Conservation (phyloP, 2,888 invertebrate genomes). For the Epinotia ramella region DNA sequence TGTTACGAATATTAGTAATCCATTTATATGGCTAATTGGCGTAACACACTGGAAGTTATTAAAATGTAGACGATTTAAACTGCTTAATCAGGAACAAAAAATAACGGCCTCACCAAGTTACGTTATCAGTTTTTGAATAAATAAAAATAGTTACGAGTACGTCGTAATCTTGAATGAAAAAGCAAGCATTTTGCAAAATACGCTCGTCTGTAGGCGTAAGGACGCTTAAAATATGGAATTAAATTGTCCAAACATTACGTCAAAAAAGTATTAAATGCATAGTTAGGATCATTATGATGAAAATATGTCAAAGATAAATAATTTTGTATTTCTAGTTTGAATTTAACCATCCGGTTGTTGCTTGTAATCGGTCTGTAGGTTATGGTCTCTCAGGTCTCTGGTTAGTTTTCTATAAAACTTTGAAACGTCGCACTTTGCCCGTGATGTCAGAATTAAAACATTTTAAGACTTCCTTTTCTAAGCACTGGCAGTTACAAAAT, state of each 20-base stretch:
- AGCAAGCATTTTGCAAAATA: no score
- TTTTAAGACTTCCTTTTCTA: background rate
- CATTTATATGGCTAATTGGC: no score
- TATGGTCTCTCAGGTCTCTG: background rate
- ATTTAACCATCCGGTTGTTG: background rate
- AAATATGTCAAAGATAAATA: background rate
- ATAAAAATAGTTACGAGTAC: no score
- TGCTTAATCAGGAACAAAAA: no score
- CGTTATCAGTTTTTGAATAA: no score
- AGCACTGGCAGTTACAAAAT: background rate
- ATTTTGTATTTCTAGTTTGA: background rate
- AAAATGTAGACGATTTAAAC: no score
- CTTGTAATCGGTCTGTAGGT: background rate
- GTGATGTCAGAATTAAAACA: background rate
- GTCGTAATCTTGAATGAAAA: no score
- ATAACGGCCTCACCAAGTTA: no score
- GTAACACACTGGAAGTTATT: no score
- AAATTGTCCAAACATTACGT: background rate
- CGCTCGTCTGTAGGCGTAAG: no score
- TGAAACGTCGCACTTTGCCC: slow-evolving; percentile 1
- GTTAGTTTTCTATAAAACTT: background rate
- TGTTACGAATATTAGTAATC: no score
- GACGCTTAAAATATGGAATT: background rate
- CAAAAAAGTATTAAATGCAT: background rate
- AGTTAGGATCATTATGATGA: background rate